Conservation (phyloP, 2,888 invertebrate genomes). For the Acronicta psi region DNA sequence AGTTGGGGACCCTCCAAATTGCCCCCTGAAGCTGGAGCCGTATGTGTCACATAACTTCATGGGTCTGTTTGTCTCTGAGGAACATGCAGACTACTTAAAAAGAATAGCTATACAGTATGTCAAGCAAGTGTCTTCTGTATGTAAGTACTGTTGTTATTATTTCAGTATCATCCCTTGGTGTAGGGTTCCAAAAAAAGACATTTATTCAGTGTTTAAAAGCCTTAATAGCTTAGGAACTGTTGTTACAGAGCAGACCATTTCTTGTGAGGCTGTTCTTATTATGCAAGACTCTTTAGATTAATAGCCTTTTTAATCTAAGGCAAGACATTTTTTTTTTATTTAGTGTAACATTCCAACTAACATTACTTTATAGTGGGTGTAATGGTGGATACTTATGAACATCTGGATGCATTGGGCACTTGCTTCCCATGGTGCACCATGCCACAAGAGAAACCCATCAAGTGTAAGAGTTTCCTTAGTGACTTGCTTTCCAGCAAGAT, state of each 20-base stretch:
- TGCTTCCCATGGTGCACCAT: constrained; percentile 93
- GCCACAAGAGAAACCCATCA: constrained; percentile 80
- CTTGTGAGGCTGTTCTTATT: too few relatives aligned
- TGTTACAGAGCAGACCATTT: too few relatives aligned
- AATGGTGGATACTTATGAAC: constrained; percentile 92
- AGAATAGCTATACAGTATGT: constrained; percentile 94
- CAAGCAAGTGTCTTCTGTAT: constrained; percentile 93
- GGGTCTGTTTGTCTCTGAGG: constrained; percentile 96
- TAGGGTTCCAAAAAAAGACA: too few relatives aligned
- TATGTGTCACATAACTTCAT: constrained; percentile 97
- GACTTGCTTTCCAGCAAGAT: constrained; percentile 24
- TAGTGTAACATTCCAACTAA: constrained; percentile 35
- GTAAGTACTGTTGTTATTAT: constrained; percentile 86
- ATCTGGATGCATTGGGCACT: constrained; percentile 92
- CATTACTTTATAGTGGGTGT: constrained; percentile 87
- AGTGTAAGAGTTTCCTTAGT: constrained; percentile 73
- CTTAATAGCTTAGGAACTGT: too few relatives aligned
- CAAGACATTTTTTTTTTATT: constrained; percentile 23
- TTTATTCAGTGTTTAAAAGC: too few relatives aligned
- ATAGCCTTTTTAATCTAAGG: too few relatives aligned
- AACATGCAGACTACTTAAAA: constrained; percentile 94
- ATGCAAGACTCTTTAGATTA: too few relatives aligned
- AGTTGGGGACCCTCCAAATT: constrained; percentile 91
- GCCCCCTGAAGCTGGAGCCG: constrained; percentile 92
- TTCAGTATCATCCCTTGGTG: neutral